These are phyloP conservation scores for Mizuhopecten yessoensis DNA, from an alignment of 1,140 invertebrate genomes.

Conservation along the genomic window DNA sequence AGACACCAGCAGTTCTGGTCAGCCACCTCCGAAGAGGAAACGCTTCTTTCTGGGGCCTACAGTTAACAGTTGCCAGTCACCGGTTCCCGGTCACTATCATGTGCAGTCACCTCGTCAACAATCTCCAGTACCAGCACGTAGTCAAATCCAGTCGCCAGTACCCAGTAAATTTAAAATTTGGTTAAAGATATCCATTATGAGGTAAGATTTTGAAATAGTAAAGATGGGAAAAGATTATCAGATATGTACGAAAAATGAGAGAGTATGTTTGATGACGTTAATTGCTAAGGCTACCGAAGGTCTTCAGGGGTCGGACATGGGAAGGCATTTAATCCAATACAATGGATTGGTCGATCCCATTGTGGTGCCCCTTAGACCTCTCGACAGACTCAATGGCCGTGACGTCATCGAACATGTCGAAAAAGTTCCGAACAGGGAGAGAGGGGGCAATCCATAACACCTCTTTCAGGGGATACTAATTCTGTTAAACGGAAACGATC, in stretches of 20 bases:
- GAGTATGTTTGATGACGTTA: slow-evolving; percentile 54
- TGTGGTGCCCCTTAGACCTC: slow-evolving; percentile 42
- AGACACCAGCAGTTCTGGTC: too few relatives aligned
- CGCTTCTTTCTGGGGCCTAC: too few relatives aligned
- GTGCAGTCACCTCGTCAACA: too few relatives aligned
- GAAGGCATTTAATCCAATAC: slow-evolving; percentile 47
- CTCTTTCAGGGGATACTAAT: background rate
- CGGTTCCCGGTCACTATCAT: too few relatives aligned
- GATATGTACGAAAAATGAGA: slow-evolving; percentile 19
- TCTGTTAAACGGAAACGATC: slow-evolving; percentile 42
- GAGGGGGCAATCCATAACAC: background rate
- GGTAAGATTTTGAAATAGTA: background rate
- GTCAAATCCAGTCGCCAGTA: too few relatives aligned
- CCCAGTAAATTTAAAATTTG: slow-evolving; percentile 50
- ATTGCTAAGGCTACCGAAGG: background rate
- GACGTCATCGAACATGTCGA: slow-evolving; percentile 30
- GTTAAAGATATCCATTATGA: slow-evolving; percentile 40
- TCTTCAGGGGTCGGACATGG: slow-evolving; percentile 41
- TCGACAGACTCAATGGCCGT: slow-evolving; percentile 38
- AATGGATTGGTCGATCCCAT: background rate
- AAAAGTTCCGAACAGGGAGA: slow-evolving; percentile 48
- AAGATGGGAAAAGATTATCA: slow-evolving; percentile 44
- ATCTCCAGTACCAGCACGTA: too few relatives aligned
- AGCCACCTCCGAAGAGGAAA: too few relatives aligned
- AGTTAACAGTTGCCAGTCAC: too few relatives aligned